Evolutionary conservation across 1,140 invertebrate species (phyloP), one percentile per base, ranked within the genome.

Genomic region (Ips nitidus): DNA sequence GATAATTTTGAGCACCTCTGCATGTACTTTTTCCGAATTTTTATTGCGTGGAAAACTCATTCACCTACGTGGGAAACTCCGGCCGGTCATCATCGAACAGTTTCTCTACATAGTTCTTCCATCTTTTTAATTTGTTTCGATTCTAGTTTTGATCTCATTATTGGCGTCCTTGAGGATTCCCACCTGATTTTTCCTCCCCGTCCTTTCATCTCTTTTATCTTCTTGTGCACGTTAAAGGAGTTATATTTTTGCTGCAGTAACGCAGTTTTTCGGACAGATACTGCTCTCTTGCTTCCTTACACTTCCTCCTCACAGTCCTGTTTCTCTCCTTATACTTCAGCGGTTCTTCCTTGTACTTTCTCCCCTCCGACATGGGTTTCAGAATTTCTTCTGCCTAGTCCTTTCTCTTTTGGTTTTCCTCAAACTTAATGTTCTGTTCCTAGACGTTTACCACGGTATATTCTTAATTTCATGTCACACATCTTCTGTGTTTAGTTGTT

Each of bases 1-100:
- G 52, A 55, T 55, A 55, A 55, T 55, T n/a, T 55, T 55, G 36
- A 55, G 36, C 6, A 55, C 52, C 52, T 55, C 52, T 55, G 52
- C 52, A 55, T 7, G 52, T n/a, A 55, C 52, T 55, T 37, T 55
- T 8, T 55, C 52, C 1, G 52, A 55, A 8, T 55, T 55, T 55
- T 6, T 55, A 55, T 55, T 55, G 37, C 52, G 37, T 55, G 1
- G 37, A 55, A 8, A 37, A 55, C 52, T 55, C 52, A 55, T 55
- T 36, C 52, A 37, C 52, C 52, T 55, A 5, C 52, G 52, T 55
- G 52, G 52, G 52, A 55, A 36, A 55, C 52, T 55, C 52, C 37
- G 52, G 52, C 7, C 52, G 52, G 36, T 55, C 7, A 55, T 55
- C 52, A 55, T 55, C 52, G 52, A 55, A 47, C 22, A 22, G 22